Evolutionary conservation across 2,797 vertebrate species (phyloP), one percentile per base, ranked within the genome.

Genomic region (Sebastes diaconus): DNA sequence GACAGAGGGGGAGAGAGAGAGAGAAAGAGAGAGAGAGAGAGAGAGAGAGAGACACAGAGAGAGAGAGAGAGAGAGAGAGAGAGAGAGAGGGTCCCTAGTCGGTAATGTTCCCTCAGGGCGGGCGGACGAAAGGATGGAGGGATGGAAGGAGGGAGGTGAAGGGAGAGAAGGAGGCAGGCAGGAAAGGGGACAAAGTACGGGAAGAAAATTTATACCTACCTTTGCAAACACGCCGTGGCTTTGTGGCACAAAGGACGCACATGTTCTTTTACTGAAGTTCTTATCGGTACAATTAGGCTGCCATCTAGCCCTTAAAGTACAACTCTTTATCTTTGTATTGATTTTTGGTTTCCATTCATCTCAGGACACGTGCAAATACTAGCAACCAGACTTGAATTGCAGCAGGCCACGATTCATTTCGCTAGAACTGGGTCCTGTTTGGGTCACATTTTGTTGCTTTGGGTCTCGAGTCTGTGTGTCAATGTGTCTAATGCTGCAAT

Each of bases 41-140:
- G 36, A 63, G 39, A 22, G 46, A 60, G 50, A 80, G 73, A 57
- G 39, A 63, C 68, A 59, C 22, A 60, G 70, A 75, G 58, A 70
- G 46, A 60, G 66, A 63, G 46, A 61, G 72, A 71, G 72, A 69
- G 75, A 54, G 73, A 74, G 71, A 77, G 82, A 84, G 72, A 57
- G 84, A 68, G 81, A 80, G 82, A 88, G 79, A 87, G 76, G 68
- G 89, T 94, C 93, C 93, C 91, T 57, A 79, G 90, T 77, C 71
- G 60, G 63, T 87, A 91, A 94, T 93, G 93, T 93, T 93, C 92
- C 92, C 91, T 88, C 80, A 86, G 92, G 93, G 93, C 52, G 5
- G 83, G 74, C 55, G 46, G 80, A 66, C 73, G 52, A 82, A 82
- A 84, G 87, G 75, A 86, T 61, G 83, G 76, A 75, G 77, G 80